Evolutionary conservation across 2,113 vertebrate species (phyloP), one percentile per base, ranked within the genome.

Genomic region (Megaceryle torquata): DNA sequence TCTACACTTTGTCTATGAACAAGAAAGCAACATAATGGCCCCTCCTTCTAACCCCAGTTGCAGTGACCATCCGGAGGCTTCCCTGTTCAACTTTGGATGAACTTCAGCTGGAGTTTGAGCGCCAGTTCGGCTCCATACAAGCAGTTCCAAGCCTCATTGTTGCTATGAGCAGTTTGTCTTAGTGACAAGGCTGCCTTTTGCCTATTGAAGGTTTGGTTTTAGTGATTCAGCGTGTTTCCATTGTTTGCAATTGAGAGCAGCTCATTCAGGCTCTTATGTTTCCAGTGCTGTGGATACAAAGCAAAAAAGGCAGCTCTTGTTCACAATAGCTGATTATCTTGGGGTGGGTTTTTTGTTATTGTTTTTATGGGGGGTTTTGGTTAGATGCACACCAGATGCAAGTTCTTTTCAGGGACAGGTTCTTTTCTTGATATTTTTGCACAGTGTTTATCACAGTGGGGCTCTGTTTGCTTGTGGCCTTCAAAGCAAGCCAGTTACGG

Each of bases 181-280:
- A 70, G 89, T 85, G 89, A 94, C 93, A 96, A 88, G 91, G 91
- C 91, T 91, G 71, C 89, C 59, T 96, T 95, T 95, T 87, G 85
- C 84, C 87, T 94, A 94, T 88, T 96, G 91, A 91, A 93, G 50
- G n/a, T 41, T 72, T 8, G 2, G 75, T 82, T 94, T 94, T 93
- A 95, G 93, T 83, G 84, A 80, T 96, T 93, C 96, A 97, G 96
- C 41, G 18, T 65, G 86, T 97, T 95, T 85, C 91, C 54, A 95
- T 95, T 96, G 94, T 95, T 89, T 10, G 17, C 65, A 43, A 7
- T 11, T 41, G 69, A 86, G 69, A 92, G 88, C 6, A 86, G 72
- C 74, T 95, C 94, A 96, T 93, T 93, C 83, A 95, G 81, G 91
- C 95, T 96, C 95, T 95, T 93, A 35, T 25, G 53, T 76, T 96